Percentiles rank a stretch among this genome's conserved stretches.
Evolutionary conservation across 2,113 vertebrate species (phyloP).

Genomic region (Athene cunicularia): DNA sequence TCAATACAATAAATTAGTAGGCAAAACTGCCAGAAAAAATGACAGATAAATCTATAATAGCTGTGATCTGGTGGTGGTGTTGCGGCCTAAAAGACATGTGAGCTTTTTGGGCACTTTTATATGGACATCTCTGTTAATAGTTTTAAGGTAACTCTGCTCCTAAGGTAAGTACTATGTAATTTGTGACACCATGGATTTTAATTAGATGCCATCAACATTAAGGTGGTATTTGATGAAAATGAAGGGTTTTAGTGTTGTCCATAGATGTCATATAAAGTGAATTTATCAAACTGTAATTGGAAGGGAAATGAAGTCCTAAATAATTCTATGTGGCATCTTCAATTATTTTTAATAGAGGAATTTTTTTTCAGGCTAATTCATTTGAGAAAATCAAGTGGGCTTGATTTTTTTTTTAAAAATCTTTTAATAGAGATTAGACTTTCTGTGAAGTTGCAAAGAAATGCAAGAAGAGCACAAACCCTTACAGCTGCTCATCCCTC

Average conservation of each 20-base stretch:
- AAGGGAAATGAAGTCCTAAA: background rate
- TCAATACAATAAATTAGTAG: slow-evolving; percentile 13
- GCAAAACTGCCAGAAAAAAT: slow-evolving; percentile 1
- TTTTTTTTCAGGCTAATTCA: background rate
- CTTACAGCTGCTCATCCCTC: background rate
- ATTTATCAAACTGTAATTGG: background rate
- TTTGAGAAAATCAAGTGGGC: background rate
- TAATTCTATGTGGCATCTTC: background rate
- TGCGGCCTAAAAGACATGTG: background rate
- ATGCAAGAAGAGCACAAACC: background rate
- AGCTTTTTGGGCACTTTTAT: background rate
- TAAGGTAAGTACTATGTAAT: background rate
- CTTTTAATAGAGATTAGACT: background rate
- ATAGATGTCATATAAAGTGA: background rate
- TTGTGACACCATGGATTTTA: background rate
- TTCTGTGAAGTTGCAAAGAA: background rate
- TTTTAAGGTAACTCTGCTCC: background rate
- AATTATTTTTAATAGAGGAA: background rate
- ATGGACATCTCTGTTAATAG: background rate
- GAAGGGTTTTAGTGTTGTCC: background rate
- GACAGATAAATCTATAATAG: background rate
- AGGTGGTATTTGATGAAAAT: background rate
- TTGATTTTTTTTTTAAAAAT: background rate
- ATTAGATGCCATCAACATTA: background rate
- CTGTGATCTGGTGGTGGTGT: background rate